phyloP scores from a whole-genome alignment of 2,797 vertebrate species.

The Tokudaia tokunoshimensis region DNA sequence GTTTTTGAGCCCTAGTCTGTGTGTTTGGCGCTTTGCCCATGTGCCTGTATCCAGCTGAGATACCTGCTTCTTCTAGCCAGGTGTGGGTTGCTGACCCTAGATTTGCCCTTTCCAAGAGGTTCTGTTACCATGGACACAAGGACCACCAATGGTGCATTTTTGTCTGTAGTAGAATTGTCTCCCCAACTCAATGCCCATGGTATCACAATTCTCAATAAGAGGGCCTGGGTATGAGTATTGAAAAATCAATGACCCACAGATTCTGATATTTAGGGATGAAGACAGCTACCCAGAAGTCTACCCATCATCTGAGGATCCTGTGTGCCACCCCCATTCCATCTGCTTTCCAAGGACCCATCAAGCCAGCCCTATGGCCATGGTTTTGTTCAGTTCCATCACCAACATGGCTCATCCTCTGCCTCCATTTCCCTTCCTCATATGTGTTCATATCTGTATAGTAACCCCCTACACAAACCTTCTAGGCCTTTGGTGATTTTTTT shows the following conservation, averaged over 20 bases:
- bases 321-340: not conserved
- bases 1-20: not conserved
- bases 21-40: not conserved
- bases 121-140: not conserved
- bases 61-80: not conserved
- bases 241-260: not conserved
- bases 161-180: not conserved
- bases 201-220: not conserved
- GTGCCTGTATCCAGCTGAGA: not conserved
- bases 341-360: rapidly evolving
- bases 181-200: not conserved
- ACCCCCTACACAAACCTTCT: not conserved
- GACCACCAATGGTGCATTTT: no score
- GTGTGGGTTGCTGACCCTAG: rapidly evolving
- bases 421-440: not conserved
- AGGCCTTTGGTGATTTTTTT: not conserved
- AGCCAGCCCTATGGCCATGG: no score
- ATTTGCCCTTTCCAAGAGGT: not conserved
- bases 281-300: not conserved
- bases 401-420: not conserved
- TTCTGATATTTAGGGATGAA: no score
- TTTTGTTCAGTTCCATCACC: not conserved
- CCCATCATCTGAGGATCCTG: rapidly evolving
- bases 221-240: no score
- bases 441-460: not conserved